These are phyloP conservation scores for Ophonus ardosiacus DNA, from an alignment of 2,888 invertebrate genomes.

Conservation along the genomic window DNA sequence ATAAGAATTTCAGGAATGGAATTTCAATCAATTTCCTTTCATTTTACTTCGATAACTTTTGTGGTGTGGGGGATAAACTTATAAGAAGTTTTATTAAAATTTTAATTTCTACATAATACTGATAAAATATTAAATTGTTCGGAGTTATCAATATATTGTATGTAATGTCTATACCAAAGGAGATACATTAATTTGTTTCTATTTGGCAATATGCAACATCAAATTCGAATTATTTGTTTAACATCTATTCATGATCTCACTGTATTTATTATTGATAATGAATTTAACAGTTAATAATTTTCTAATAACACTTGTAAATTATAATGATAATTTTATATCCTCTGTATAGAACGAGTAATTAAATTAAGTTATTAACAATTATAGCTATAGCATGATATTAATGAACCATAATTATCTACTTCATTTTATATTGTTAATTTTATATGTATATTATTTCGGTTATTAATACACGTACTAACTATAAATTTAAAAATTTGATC, in stretches of 20 bases:
- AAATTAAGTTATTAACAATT: not conserved
- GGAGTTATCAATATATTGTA: too few relatives aligned
- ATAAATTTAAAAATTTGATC: not conserved
- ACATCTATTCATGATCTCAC: not conserved
- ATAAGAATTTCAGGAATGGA: conserved; percentile 1
- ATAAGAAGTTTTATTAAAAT: not conserved
- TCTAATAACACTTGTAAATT: not conserved
- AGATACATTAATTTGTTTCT: too few relatives aligned
- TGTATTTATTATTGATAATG: not conserved
- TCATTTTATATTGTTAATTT: not conserved
- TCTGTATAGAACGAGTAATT: not conserved
- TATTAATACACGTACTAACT: not conserved
- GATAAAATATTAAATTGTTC: not conserved
- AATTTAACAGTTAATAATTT: not conserved
- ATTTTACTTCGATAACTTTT: not conserved
- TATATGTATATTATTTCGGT: not conserved
- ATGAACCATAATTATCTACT: not conserved
- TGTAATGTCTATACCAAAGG: too few relatives aligned
- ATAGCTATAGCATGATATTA: not conserved
- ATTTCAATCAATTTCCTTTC: conserved; percentile 30
- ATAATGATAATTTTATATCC: not conserved
- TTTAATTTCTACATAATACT: not conserved
- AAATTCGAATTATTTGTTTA: too few relatives aligned
- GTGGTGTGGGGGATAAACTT: not conserved
- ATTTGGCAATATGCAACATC: too few relatives aligned